Percentiles rank a stretch among this genome's conserved stretches.
These are phyloP conservation scores for Orthonevra nobilis DNA, from an alignment of 2,888 invertebrate genomes.

Conservation along the genomic window DNA sequence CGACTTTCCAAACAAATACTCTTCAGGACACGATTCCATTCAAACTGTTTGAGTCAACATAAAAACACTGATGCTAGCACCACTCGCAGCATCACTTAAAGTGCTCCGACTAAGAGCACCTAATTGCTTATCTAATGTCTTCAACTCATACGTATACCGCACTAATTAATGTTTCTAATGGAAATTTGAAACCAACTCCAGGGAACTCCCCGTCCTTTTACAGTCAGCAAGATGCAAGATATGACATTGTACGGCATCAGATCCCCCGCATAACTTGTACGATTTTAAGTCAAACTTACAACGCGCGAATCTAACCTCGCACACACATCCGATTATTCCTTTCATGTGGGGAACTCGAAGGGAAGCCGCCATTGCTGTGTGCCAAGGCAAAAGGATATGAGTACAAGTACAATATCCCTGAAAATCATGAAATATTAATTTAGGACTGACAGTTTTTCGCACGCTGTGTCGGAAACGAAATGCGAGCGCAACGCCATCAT, in stretches of 20 bases:
- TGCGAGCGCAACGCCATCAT: not conserved
- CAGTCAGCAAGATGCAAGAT: conserved; percentile 3
- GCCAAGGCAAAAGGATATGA: not conserved
- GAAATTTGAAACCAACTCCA: conserved; percentile 11
- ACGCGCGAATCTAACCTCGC: conserved; percentile 14
- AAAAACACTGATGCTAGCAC: not conserved
- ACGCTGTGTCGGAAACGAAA: not conserved
- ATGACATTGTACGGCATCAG: not conserved
- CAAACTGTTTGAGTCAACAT: not conserved
- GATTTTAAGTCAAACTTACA: conserved; percentile 9
- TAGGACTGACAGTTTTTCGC: conserved; percentile 48
- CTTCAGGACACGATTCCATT: too few relatives aligned
- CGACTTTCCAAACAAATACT: not conserved
- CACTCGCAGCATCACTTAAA: not conserved
- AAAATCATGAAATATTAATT: conserved; percentile 50
- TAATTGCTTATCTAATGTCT: conserved; percentile 43
- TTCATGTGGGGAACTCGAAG: too few relatives aligned
- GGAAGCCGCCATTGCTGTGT: not conserved
- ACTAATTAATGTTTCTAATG: conserved; percentile 38
- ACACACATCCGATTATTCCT: too few relatives aligned
- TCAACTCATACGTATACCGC: conserved; percentile 9
- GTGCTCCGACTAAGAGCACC: not conserved
- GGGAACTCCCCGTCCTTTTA: not conserved
- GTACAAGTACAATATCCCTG: not conserved
- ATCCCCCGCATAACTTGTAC: conserved; percentile 17